Base-by-base conservation (phyloP, 1,140 invertebrate genomes). In the Octopus sinensis region DNA sequence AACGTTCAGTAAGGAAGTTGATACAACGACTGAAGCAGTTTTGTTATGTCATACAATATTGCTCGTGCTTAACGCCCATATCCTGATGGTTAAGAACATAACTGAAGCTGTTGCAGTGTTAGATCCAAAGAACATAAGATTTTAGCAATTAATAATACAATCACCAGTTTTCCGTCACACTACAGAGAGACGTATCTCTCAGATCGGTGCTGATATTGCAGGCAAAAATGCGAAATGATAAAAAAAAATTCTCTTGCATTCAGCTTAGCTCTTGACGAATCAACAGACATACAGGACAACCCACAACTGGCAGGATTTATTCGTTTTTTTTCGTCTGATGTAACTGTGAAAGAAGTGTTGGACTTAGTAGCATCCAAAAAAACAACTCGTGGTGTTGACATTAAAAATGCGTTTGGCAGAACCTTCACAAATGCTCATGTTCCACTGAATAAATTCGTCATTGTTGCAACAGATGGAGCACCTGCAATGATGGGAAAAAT, bases 261-360 rank as follows among this genome's bases (percentile, higher is more conserved):
- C 62, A 68, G 62, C 62, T 68, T 68, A 68, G 62, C 62, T 68
- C 62, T 68, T 68, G 62, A 68, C 62, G 62, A 68, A 68, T 68
- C 62, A 13, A 68, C 62, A 68, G 62, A 68, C 62, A 68, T 68
- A 68, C 62, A 68, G 3, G 62, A 68, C 62, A 68, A 68, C 62
- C 62, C 62, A 68, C 62, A 68, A 68, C 62, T 68, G 62, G 62
- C 62, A n/a, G 62, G 1, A 68, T 68, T 68, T 68, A n/a, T 68
- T 68, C 62, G n/a, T 68, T 3, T 1, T 68, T 68, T n/a, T n/a
- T 68, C 62, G 9, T 68, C 62, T 68, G 62, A 68, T 68, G 62
- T 68, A 68, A 68, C 62, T 68, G 12, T 68, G 62, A 68, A 68
- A 68, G 62, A 68, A 68, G 62, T 68, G 62, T 68, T 68, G 62